Conservation (phyloP, 2,113 vertebrate genomes). For the Laticauda colubrina region DNA sequence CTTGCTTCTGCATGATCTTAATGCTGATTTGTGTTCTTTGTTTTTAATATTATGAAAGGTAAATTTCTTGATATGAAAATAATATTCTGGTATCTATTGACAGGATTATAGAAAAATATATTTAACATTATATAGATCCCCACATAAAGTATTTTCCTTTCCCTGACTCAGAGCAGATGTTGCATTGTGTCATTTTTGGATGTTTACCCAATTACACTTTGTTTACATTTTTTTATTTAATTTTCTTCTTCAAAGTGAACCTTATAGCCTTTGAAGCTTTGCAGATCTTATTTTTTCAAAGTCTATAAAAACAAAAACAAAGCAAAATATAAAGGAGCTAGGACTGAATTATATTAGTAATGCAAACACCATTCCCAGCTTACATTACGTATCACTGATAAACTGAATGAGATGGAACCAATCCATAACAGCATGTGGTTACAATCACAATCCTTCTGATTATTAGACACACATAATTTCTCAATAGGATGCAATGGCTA, state of each 20-base stretch:
- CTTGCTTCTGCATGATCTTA: slow-evolving; percentile 16
- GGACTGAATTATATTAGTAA: slow-evolving; percentile 7
- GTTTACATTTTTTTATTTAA: slow-evolving; percentile 39
- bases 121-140: not conserved
- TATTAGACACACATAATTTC: slow-evolving; percentile 9
- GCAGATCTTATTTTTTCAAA: slow-evolving; percentile 25
- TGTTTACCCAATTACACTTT: slow-evolving; percentile 25
- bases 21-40: not conserved
- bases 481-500: not conserved
- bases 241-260: slow-evolving; percentile 20
- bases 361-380: not conserved
- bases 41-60: not conserved
- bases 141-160: not conserved
- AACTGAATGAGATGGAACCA: not conserved
- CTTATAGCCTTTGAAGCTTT: slow-evolving; percentile 35
- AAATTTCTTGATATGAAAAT: not conserved
- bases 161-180: not conserved
- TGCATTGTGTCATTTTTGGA: slow-evolving; percentile 30
- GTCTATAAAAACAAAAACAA: slow-evolving; percentile 16
- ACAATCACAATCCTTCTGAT: not conserved
- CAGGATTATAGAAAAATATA: slow-evolving; percentile 10
- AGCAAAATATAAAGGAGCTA: slow-evolving; percentile 1
- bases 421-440: not conserved
- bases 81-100: not conserved
- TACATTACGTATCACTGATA: not conserved